Evolutionary conservation across 2,888 invertebrate genomes (phyloP), one percentile per base, ranked within the genome.

Genomic region (Sympetrum striolatum): DNA sequence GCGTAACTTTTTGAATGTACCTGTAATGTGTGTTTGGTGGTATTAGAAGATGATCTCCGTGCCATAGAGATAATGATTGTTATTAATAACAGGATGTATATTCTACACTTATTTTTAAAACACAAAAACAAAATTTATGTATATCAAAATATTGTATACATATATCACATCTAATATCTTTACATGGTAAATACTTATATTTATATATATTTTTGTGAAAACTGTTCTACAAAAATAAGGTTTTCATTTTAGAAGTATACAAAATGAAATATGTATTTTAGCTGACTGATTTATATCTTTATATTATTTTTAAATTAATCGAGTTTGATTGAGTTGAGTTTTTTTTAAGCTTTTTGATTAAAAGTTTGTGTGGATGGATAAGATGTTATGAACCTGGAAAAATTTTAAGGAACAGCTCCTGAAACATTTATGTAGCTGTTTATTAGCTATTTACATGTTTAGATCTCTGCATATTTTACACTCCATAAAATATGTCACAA

Each of bases 31-130:
- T 86, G 60, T 86, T 86, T 60, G 60, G 60, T 86, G 86, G 86
- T 86, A 86, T 64, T 86, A 86, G 86, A 86, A 86, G 64, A 86
- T 86, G 86, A 86, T 86, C 86, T 86, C 60, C 86, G 86, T 86
- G 86, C 86, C 86, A 86, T 86, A 86, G 86, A 86, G 86, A 37
- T 86, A 86, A 86, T 37, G 60, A 60, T 86, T 86, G 86, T 86
- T 86, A 60, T 86, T 86, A 86, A 86, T 86, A 86, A 60, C 86
- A 86, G 86, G 86, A 64, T 86, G 86, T 86, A 86, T 86, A 86
- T 86, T 86, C 60, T 86, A 60, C 86, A 64, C 35, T 86, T 86
- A 86, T 86, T 86, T 86, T 86, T 86, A 86, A 86, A 86, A 86
- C 60, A 86, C 86, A 86, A 86, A 86, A 86, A 86, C 60, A 86